These are phyloP conservation scores for Erebia aethiops DNA, from an alignment of 2,888 invertebrate genomes.

Conservation along the genomic window DNA sequence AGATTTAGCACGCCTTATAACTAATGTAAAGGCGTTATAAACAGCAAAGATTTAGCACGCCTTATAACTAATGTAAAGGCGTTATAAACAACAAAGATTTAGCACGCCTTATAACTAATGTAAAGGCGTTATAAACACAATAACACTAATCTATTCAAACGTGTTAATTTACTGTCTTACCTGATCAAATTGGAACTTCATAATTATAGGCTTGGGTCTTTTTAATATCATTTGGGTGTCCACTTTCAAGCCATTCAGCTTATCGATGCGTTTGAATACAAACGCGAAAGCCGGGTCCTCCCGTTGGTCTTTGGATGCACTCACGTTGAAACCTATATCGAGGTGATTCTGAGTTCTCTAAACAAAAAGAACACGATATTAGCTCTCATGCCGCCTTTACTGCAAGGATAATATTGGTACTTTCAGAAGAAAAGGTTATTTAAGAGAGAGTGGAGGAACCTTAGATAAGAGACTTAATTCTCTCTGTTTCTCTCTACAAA, in stretches of 20 bases:
- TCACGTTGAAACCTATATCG: constrained; percentile 87
- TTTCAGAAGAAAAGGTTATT: too few relatives aligned
- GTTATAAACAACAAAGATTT: too few relatives aligned
- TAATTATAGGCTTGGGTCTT: constrained; percentile 84
- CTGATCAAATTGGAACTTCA: constrained; percentile 84
- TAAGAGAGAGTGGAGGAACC: too few relatives aligned
- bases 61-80: too few relatives aligned
- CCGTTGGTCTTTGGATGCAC: constrained; percentile 84
- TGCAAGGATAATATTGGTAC: too few relatives aligned
- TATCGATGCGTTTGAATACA: constrained; percentile 84
- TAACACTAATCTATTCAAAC: neutral
- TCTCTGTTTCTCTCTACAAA: too few relatives aligned
- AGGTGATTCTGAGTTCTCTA: constrained; percentile 88
- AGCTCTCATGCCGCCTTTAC: neutral
- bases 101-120: too few relatives aligned
- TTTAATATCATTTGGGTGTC: constrained; percentile 84
- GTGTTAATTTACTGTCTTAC: constrained; percentile 46
- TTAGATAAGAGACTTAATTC: too few relatives aligned
- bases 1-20: too few relatives aligned
- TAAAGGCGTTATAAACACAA: too few relatives aligned
- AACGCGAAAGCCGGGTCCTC: constrained; percentile 85
- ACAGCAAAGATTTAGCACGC: too few relatives aligned
- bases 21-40: too few relatives aligned
- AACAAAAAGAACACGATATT: constrained; percentile 39
- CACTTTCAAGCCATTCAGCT: constrained; percentile 84